Evolutionary conservation across 2,113 vertebrate species (phyloP), one percentile per base, ranked within the genome.

Genomic region (Rousettus leschenaultii): DNA sequence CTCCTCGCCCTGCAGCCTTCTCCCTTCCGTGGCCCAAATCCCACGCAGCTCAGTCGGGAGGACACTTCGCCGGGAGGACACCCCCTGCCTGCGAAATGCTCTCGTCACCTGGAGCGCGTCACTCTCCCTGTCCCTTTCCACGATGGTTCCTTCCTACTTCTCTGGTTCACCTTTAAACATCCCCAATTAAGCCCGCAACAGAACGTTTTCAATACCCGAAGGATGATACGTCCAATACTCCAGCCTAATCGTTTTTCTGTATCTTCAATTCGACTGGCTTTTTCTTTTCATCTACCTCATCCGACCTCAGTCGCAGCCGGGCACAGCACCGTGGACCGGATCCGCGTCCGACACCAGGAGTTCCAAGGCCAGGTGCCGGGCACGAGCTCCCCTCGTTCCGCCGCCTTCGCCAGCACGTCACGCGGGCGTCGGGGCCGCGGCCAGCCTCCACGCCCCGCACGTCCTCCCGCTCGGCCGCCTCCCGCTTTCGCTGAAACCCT

Each of bases 201-300:
- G 51, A 26, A 70, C 35, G 43, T 16, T 93, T 68, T 53, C 61
- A 78, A 33, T 55, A 48, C 78, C 43, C 45, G 89, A 78, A 71
- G 30, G 35, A 77, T 35, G 30, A 84, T 51, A 51, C 16, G 8
- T 2, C 7, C 11, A 65, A 61, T 19, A 51, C 51, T 38, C 19
- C 16, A 40, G 63, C 15, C 22, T 63, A 19, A 11, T 43, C 53
- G 16, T 51, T 92, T 30, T 28, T 92, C 75, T 70, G 18, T 6
- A 40, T n/a, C 3, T 75, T 65, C 40, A 28, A 9, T 80, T 74
- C 48, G 16, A 82, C 38, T 19, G 38, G 43, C 45, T 33, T 80
- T 73, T 48, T 21, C 63, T 43, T 78, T 38, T 24, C 14, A 73
- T 45, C 73, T 14, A 61, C 30, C 12, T 95, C 55, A 33, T 45